A percentile compares a stretch with the other conserved stretches of the same genome.
phyloP scores from a whole-genome alignment of 2,113 vertebrate genomes.

The Takifugu flavidus region DNA sequence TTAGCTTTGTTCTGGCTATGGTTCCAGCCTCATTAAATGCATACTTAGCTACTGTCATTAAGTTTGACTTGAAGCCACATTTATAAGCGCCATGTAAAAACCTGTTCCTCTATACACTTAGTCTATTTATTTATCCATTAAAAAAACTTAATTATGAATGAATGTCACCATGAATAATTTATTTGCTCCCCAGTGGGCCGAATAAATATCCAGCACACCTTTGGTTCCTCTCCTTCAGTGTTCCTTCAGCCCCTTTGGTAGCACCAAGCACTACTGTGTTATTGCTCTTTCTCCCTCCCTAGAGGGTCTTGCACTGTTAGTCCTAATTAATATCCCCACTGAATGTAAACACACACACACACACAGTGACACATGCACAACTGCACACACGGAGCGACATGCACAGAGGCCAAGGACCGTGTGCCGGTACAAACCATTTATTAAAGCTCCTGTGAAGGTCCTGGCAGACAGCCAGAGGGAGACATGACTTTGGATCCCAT shows the following conservation, averaged over 20 bases:
- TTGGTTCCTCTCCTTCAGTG: constrained; percentile 59
- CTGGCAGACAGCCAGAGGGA: constrained; percentile 73
- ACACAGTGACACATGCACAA: constrained; percentile 4
- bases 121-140: constrained; percentile 74
- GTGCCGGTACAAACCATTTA: constrained; percentile 72
- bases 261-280: constrained; percentile 60
- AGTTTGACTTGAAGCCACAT: constrained; percentile 43
- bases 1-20: constrained; percentile 21
- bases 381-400: constrained; percentile 11
- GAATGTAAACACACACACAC: constrained; percentile 67
- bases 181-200: constrained; percentile 51
- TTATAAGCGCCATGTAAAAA: constrained; percentile 48
- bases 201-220: constrained; percentile 66
- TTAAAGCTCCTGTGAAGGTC: constrained; percentile 74
- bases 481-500: constrained; percentile 76
- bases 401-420: constrained; percentile 56
- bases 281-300: constrained; percentile 62
- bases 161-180: constrained; percentile 74
- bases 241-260: constrained; percentile 65
- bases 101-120: constrained; percentile 38
- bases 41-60: constrained; percentile 44
- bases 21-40: constrained; percentile 43
- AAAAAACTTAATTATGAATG: constrained; percentile 73
- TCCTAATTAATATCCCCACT: constrained; percentile 71
- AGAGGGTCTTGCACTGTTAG: constrained; percentile 64